phyloP scores from a whole-genome alignment of 35 echinoderm and acorn worm genomes.

The Amphiura filiformis region DNA sequence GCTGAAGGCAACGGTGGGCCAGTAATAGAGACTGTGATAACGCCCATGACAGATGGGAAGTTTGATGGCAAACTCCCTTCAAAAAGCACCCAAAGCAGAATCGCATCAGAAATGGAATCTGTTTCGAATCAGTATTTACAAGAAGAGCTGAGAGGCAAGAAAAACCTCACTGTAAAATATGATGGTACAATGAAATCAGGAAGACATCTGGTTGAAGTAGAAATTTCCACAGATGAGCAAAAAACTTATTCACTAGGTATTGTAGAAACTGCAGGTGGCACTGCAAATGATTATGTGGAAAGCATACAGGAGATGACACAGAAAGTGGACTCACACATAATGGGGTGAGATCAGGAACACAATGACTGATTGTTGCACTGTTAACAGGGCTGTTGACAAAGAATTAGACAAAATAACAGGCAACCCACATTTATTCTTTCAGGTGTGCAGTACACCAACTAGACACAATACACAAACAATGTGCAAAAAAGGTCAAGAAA shows the following conservation, averaged over 20 bases:
- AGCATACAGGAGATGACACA: too few relatives aligned
- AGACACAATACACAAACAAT: conserved; percentile 1
- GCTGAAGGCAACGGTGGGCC: neutral
- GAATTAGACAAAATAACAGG: neutral
- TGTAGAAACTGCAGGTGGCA: neutral
- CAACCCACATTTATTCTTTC: neutral
- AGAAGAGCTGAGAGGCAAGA: neutral
- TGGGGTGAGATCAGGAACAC: neutral
- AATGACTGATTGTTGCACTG: neutral
- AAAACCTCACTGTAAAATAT: neutral
- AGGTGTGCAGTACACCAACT: neutral
- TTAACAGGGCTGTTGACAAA: neutral
- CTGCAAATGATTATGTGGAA: neutral
- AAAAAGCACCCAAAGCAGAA: neutral
- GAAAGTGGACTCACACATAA: too few relatives aligned
- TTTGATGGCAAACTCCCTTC: conserved; percentile 11
- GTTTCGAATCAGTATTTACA: neutral
- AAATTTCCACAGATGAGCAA: neutral
- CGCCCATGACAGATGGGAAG: neutral
- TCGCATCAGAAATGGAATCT: neutral
- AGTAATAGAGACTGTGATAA: neutral
- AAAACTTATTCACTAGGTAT: neutral
- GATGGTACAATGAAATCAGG: neutral
- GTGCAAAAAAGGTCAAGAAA: neutral
- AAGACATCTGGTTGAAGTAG: neutral